Evolutionary conservation across 2,113 vertebrate species (phyloP).

Genomic region (Neomonachus schauinslandi): DNA sequence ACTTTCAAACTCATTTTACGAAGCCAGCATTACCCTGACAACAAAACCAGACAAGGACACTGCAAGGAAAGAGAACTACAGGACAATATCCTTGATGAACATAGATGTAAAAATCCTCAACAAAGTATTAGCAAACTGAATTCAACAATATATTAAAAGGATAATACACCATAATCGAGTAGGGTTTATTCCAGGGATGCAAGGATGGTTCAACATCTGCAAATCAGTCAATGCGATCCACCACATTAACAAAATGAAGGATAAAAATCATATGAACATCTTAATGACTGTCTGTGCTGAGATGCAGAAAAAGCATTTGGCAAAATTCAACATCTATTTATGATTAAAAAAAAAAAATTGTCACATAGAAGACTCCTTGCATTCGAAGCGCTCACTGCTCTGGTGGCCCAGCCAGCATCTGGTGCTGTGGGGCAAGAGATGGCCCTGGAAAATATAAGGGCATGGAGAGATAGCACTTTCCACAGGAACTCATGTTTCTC

Average conservation of each 20-base stretch:
- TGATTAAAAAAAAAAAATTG: background rate
- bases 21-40: background rate
- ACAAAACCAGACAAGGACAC: background rate
- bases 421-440: background rate
- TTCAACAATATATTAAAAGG: background rate
- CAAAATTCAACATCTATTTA: background rate
- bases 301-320: background rate
- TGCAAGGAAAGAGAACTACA: background rate
- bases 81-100: background rate
- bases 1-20: background rate
- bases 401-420: background rate
- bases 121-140: background rate
- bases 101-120: background rate
- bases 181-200: background rate
- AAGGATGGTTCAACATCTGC: background rate
- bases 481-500: fast-evolving
- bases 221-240: background rate
- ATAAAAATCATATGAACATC: background rate
- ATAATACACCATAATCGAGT: background rate
- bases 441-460: background rate
- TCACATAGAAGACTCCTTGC: background rate
- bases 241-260: background rate
- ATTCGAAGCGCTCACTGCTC: fast-evolving
- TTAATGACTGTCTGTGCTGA: background rate
- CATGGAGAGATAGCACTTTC: too few relatives aligned